These are phyloP conservation scores for Zygothrica quintamaculata DNA, from an alignment of 2,888 invertebrate genomes.

Conservation along the genomic window DNA sequence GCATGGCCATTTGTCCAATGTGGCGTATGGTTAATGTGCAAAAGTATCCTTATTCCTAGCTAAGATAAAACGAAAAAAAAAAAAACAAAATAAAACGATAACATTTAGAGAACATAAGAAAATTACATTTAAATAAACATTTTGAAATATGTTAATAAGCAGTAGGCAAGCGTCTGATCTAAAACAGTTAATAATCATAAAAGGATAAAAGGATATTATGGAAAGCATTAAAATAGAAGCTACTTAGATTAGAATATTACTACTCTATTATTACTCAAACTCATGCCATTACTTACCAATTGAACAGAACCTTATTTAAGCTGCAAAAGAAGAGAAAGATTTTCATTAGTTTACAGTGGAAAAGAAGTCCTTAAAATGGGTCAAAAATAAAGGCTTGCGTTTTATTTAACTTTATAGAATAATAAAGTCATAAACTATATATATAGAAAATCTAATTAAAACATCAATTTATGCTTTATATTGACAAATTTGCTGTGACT, in stretches of 20 bases:
- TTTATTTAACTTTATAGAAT: too few species aligned
- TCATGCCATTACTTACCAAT: constrained; percentile 49
- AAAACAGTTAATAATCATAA: constrained; percentile 12
- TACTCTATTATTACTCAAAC: neutral
- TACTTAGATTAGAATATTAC: neutral
- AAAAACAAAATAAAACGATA: too few species aligned
- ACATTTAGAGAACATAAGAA: constrained; percentile 48
- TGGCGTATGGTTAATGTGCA: constrained; percentile 53
- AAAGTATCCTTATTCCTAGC: constrained; percentile 31
- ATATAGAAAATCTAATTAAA: too few species aligned
- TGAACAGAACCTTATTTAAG: constrained; percentile 32
- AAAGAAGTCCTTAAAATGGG: too few species aligned
- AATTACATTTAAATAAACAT: constrained; percentile 52
- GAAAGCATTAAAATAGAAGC: neutral
- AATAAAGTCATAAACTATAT: too few species aligned
- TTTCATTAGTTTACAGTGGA: constrained; percentile 16
- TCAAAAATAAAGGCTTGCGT: too few species aligned
- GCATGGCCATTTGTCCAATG: constrained; percentile 68
- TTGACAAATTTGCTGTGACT: too few species aligned
- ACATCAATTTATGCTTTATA: too few species aligned
- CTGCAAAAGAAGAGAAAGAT: too few species aligned
- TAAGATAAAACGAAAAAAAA: constrained; percentile 52
- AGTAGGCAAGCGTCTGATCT: neutral
- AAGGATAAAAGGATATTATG: constrained; percentile 9
- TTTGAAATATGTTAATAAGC: constrained; percentile 37